Base-by-base conservation (phyloP, 2,113 vertebrate species). In the Trematomus loennbergii region DNA sequence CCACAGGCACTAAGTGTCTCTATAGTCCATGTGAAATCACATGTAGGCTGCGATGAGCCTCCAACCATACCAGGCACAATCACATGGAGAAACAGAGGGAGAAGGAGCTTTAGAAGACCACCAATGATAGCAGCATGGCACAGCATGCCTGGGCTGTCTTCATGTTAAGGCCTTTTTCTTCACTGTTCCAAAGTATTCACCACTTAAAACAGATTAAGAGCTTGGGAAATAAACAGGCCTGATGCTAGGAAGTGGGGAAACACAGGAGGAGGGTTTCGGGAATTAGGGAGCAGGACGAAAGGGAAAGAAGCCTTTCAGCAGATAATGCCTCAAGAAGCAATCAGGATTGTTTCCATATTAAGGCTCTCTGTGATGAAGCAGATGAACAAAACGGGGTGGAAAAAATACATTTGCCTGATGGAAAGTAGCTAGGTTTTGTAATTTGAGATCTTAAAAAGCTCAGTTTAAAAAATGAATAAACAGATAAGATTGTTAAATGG, bases 191-290 rank as follows among this genome's bases (percentile, higher is more conserved):
- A 92, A 93, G 90, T 93, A 91, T 92, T 92, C 87, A 87, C 68
- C 90, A 92, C 90, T 90, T 93, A 93, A 94, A 94, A 93, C 90
- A 93, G 93, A 94, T 94, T 94, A 94, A 92, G 87, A 83, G 89
- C 92, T 93, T 75, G 89, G 69, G 85, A 85, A 92, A 86, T 80
- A 81, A 91, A 90, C 84, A 77, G 81, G 72, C 73, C 82, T 50
- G 57, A 86, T 46, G 80, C 73, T 81, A 68, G 60, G n/a, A 75
- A 87, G 88, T 84, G 78, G 88, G 87, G 85, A 75, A 84, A 88
- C 72, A 78, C 82, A 85, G 86, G 74, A 81, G 83, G 79, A 84
- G 81, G 79, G 76, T 83, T 82, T 84, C 4, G 65, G 86, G 86
- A 90, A 90, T 90, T 90, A 89, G 82, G 76, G 71, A 75, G 78